Conservation (phyloP, 2,113 vertebrate genomes). For the Pelmatolapia mariae region DNA sequence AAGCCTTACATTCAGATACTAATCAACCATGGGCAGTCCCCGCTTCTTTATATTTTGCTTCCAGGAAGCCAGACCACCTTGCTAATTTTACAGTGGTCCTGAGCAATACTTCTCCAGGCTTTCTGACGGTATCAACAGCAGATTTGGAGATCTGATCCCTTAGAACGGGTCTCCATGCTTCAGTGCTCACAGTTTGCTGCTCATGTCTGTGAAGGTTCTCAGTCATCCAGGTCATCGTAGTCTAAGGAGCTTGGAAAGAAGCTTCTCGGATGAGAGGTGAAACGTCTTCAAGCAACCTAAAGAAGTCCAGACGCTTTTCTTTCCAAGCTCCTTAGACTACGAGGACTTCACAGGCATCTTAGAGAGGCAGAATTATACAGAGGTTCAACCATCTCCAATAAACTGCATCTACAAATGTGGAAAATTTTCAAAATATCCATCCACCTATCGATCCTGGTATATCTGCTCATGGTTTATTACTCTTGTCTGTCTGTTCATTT, state of each 20-base stretch:
- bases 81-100: not conserved
- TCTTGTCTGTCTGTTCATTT: not conserved
- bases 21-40: not conserved
- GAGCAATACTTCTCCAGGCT: not conserved
- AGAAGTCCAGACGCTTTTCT: no score
- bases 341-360: no score
- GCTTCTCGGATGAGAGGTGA: no score
- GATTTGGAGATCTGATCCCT: fast-evolving
- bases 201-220: not conserved
- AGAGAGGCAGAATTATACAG: no score
- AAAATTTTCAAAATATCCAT: no score
- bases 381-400: no score
- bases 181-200: not conserved
- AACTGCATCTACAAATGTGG: no score
- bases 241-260: no score
- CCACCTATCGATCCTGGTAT: not conserved
- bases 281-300: no score
- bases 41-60: not conserved
- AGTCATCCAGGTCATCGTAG: no score
- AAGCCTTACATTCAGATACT: not conserved
- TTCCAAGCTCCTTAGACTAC: no score
- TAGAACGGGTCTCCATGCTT: not conserved
- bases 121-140: not conserved
- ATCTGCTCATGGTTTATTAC: not conserved
- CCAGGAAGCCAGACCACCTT: not conserved